These are phyloP conservation scores for Carcharodon carcharias DNA, from an alignment of 2,797 vertebrate genomes.

Conservation along the genomic window DNA sequence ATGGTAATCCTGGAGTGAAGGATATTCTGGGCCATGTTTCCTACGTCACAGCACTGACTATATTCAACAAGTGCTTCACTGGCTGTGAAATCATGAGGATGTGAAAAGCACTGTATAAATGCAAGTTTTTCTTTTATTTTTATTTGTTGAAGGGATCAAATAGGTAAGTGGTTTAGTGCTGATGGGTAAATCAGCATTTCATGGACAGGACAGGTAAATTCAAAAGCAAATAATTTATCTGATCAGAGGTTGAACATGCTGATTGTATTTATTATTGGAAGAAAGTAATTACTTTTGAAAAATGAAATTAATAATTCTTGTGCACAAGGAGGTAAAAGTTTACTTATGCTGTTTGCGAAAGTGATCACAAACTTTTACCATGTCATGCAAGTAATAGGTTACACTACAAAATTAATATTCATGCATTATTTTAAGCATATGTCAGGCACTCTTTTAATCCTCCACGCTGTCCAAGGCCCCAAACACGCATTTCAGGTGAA, in stretches of 20 bases:
- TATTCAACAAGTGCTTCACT: neutral
- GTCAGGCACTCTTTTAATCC: neutral
- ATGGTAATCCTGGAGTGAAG: neutral
- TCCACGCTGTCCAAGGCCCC: no score
- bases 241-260: neutral
- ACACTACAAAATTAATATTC: neutral
- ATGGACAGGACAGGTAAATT: neutral
- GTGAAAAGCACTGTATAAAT: neutral
- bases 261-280: neutral
- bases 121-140: neutral
- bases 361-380: neutral
- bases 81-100: neutral
- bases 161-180: neutral
- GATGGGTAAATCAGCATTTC: neutral
- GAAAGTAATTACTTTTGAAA: neutral
- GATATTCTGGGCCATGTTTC: neutral
- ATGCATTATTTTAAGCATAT: neutral
- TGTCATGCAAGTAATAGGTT: neutral
- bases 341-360: neutral
- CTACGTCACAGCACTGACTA: neutral
- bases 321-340: neutral
- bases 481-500: no score
- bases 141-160: neutral
- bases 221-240: neutral
- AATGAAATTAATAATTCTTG: neutral